Percentiles rank a stretch among this genome's conserved stretches.
phyloP scores from a whole-genome alignment of 2,797 vertebrate species.

The Myotis planiceps region DNA sequence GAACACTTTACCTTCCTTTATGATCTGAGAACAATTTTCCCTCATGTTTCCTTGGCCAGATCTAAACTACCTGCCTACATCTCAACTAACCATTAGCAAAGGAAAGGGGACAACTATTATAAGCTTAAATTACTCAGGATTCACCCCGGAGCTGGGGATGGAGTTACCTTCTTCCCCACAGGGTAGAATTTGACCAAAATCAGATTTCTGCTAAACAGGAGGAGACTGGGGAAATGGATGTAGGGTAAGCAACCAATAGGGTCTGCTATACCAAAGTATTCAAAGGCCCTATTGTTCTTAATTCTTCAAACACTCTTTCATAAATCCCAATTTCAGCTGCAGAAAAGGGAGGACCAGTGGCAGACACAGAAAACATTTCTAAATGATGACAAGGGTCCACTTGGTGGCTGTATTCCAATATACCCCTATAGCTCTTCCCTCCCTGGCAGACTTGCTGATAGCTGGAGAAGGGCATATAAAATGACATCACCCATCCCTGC shows the following conservation, averaged over 20 bases:
- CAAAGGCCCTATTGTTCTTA: neutral
- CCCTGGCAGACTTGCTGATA: neutral
- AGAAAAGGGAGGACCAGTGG: neutral
- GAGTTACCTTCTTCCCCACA: neutral
- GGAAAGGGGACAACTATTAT: neutral
- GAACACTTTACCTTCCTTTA: neutral
- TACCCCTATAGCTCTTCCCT: neutral
- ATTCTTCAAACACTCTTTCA: neutral
- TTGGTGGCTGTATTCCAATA: neutral
- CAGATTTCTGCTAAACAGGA: constrained; percentile 13
- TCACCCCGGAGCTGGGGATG: neutral
- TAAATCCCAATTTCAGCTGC: neutral
- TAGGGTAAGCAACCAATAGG: neutral
- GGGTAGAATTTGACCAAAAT: neutral
- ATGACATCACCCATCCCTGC: neutral
- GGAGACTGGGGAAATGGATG: neutral
- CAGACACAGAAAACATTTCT: neutral
- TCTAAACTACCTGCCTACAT: neutral
- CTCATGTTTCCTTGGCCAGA: neutral
- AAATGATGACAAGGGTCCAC: neutral
- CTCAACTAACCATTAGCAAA: neutral
- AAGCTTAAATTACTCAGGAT: neutral
- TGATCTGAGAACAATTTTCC: neutral
- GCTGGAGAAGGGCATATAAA: neutral
- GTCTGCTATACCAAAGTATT: neutral